A percentile compares a stretch with the other conserved stretches of the same genome.
Conservation (phyloP, 2,888 invertebrate species). For the Seira sanloemensis region DNA sequence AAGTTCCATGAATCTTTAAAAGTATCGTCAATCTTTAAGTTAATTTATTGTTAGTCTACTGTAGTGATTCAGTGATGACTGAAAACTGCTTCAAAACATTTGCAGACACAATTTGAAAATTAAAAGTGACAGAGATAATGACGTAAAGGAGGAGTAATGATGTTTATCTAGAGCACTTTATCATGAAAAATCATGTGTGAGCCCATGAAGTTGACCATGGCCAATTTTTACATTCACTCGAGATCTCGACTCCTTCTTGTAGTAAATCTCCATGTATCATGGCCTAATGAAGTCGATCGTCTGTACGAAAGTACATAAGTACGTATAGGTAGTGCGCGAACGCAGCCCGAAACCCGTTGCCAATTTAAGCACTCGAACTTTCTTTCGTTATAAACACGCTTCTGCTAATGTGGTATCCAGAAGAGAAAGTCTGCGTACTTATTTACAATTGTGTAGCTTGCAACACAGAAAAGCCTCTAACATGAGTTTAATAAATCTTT, state of each 20-base stretch:
- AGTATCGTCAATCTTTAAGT: not conserved
- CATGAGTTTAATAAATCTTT: too few relatives aligned
- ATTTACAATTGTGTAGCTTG: too few relatives aligned
- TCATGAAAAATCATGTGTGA: constrained; percentile 49
- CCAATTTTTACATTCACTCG: constrained; percentile 31
- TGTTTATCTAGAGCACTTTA: constrained; percentile 18
- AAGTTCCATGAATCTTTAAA: not conserved
- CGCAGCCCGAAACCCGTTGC: too few relatives aligned
- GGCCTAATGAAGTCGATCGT: too few relatives aligned
- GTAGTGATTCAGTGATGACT: not conserved
- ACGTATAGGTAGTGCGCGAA: too few relatives aligned
- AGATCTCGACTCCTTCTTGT: not conserved
- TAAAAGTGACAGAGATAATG: not conserved
- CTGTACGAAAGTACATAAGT: too few relatives aligned
- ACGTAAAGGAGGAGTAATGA: not conserved
- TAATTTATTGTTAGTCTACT: not conserved
- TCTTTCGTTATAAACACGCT: too few relatives aligned
- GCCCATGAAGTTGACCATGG: constrained; percentile 22
- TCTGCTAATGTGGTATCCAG: too few relatives aligned
- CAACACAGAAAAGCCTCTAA: too few relatives aligned
- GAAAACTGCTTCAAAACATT: not conserved
- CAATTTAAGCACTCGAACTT: not conserved
- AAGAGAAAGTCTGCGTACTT: too few relatives aligned
- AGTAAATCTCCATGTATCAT: not conserved
- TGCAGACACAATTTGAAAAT: not conserved